These are phyloP conservation scores for Rattus rattus DNA, from an alignment of 2,113 vertebrate genomes.

Conservation along the genomic window DNA sequence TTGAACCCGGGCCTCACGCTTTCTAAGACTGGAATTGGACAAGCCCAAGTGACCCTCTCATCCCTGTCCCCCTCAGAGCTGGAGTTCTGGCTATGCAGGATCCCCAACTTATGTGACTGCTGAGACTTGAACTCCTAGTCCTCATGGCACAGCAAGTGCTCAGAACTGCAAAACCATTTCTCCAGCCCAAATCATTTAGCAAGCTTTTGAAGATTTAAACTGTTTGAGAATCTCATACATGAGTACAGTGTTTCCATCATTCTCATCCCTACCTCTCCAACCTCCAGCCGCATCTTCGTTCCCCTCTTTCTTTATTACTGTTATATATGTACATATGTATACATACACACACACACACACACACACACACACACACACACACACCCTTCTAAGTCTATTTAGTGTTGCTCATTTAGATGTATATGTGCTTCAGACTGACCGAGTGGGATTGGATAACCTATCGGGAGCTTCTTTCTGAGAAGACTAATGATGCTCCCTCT, in stretches of 20 bases:
- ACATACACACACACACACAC: not conserved
- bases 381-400: not conserved
- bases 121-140: not conserved
- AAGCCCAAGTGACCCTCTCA: not conserved
- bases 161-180: not conserved
- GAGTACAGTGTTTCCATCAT: not conserved
- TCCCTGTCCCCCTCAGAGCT: not conserved
- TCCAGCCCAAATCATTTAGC: not conserved
- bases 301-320: not conserved
- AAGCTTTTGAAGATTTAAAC: not conserved
- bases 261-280: not conserved
- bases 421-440: not conserved
- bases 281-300: not conserved
- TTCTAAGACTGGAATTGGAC: not conserved
- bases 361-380: not conserved
- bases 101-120: not conserved
- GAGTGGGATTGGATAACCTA: not conserved
- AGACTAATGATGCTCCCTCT: not conserved
- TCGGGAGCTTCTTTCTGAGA: not conserved
- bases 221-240: not conserved
- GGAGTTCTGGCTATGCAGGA: not conserved
- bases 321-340: not conserved
- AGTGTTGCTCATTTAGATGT: not conserved
- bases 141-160: not conserved
- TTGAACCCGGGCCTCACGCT: not conserved